Evolutionary conservation across 2,888 invertebrate species (phyloP).

Genomic region (Sarcophaga rosellei): DNA sequence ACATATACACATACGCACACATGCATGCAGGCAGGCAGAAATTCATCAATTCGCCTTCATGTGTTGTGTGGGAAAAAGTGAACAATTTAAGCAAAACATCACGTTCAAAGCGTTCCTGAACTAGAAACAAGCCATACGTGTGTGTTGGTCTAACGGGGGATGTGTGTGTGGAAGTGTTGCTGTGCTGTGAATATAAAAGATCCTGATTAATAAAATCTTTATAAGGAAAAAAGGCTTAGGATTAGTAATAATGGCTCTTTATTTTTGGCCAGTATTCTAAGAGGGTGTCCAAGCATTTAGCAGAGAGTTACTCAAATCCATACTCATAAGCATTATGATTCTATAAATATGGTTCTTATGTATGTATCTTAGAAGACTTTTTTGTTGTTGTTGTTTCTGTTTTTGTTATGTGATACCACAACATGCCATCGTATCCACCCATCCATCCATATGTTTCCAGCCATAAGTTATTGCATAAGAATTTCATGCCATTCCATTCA

Average conservation of each 20-base stretch:
- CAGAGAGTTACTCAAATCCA: slow-evolving; percentile 2
- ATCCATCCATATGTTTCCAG: not conserved
- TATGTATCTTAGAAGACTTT: no score
- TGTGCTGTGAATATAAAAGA: slow-evolving; percentile 45
- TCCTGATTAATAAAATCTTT: slow-evolving; percentile 54
- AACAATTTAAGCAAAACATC: slow-evolving; percentile 70
- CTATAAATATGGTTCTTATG: no score
- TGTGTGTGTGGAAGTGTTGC: not conserved
- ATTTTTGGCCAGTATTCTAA: slow-evolving; percentile 21
- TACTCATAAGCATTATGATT: slow-evolving; percentile 15
- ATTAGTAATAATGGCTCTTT: no score
- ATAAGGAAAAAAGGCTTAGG: no score
- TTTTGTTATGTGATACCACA: no score
- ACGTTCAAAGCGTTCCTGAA: slow-evolving; percentile 71
- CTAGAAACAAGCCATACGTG: slow-evolving; percentile 41
- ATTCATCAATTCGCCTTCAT: not conserved
- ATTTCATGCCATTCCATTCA: not conserved
- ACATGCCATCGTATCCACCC: slow-evolving; percentile 45
- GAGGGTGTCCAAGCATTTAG: slow-evolving; percentile 18
- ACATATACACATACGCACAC: not conserved
- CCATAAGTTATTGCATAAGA: no score
- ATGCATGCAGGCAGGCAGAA: not conserved
- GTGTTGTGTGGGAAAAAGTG: not conserved
- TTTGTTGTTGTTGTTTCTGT: no score
- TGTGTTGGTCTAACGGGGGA: slow-evolving; percentile 7